A percentile compares a stretch with the other conserved stretches of the same genome.
Evolutionary conservation across 2,113 vertebrate genomes (phyloP).

Genomic region (Lethenteron camtschaticum): DNA sequence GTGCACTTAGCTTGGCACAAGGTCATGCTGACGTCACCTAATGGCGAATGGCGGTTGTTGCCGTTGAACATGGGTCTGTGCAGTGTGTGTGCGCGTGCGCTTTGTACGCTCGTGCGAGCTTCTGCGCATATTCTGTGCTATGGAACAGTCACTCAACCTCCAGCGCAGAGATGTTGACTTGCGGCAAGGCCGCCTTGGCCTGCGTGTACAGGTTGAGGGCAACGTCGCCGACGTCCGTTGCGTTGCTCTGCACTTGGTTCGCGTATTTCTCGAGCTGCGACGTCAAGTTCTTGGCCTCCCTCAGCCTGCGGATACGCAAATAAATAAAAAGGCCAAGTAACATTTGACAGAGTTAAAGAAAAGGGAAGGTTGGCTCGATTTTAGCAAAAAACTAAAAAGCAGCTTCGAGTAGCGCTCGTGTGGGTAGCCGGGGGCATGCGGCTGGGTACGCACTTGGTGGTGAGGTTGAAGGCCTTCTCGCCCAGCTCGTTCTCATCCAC

Average conservation of each 20-base stretch:
- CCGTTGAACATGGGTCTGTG: background rate
- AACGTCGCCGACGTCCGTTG: constrained; percentile 49
- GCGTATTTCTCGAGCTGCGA: constrained; percentile 74
- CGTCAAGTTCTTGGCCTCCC: constrained; percentile 58
- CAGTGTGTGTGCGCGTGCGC: background rate
- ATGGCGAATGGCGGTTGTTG: no score
- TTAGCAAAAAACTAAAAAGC: background rate
- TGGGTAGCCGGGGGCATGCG: background rate
- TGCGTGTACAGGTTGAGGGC: constrained; percentile 72
- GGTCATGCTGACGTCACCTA: background rate
- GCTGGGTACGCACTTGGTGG: constrained; percentile 45
- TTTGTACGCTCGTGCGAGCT: background rate
- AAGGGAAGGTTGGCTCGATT: background rate
- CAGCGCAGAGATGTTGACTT: constrained; percentile 36
- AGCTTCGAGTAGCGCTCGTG: no score
- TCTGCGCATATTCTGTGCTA: rapidly evolving
- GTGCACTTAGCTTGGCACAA: background rate
- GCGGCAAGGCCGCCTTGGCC: constrained; percentile 37
- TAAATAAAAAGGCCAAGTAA: background rate
- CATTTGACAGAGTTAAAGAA: background rate
- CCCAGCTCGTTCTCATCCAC: constrained; percentile 52
- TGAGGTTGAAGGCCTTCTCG: constrained; percentile 57
- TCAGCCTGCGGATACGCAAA: constrained; percentile 32
- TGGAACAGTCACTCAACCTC: constrained; percentile 28
- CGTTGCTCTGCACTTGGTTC: constrained; percentile 45